These are phyloP conservation scores for Tineola bisselliella DNA, from an alignment of 2,888 invertebrate genomes.

Conservation along the genomic window DNA sequence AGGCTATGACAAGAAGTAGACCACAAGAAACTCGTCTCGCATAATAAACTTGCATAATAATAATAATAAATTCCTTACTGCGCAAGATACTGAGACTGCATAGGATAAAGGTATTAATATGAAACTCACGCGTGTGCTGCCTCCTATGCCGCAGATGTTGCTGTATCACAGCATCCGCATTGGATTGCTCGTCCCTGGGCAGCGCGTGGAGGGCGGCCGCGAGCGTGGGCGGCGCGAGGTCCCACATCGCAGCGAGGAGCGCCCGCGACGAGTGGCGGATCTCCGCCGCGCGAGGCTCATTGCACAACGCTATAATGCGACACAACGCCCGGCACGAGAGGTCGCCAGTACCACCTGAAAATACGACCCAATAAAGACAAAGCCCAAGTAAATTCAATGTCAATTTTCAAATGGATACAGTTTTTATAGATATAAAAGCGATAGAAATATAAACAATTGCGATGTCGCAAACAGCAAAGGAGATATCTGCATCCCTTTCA, in stretches of 20 bases:
- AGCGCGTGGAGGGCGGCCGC: slow-evolving; percentile 80
- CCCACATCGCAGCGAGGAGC: slow-evolving; percentile 86
- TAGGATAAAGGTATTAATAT: slow-evolving; percentile 36
- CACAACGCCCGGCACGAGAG: slow-evolving; percentile 73
- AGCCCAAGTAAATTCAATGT: too few species aligned
- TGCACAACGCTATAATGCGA: slow-evolving; percentile 77
- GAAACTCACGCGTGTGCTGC: slow-evolving; percentile 48
- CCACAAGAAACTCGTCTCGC: too few species aligned
- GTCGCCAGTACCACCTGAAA: slow-evolving; percentile 58
- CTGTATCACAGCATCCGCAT: slow-evolving; percentile 77
- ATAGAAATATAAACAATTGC: too few species aligned
- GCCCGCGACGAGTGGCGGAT: slow-evolving; percentile 73
- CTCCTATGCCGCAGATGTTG: slow-evolving; percentile 67
- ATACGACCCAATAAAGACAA: too few species aligned
- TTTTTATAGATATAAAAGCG: too few species aligned
- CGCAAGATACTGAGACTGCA: too few species aligned
- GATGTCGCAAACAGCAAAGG: too few species aligned
- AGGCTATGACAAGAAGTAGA: too few species aligned
- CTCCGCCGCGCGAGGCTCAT: slow-evolving; percentile 75
- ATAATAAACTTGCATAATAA: too few species aligned
- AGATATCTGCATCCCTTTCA: too few species aligned
- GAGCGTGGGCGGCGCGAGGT: slow-evolving; percentile 83
- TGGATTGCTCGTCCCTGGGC: slow-evolving; percentile 77
- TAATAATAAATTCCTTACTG: too few species aligned
- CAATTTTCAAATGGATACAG: too few species aligned